Evolutionary conservation across 2,888 invertebrate genomes (phyloP), one percentile per base, ranked within the genome.

Genomic region (Tenthredo livida): DNA sequence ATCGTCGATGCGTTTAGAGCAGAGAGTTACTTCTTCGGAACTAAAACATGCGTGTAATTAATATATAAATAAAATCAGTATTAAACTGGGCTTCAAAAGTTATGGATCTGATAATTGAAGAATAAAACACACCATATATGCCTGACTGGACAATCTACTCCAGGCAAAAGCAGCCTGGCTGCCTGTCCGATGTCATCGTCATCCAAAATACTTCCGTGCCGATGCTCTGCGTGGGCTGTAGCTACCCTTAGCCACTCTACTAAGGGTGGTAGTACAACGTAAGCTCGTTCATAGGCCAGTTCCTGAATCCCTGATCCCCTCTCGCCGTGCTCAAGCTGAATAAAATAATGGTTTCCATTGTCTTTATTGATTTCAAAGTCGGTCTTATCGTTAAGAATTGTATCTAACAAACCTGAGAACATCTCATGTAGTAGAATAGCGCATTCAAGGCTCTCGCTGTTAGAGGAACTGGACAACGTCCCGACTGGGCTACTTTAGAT

Each of bases 201-300:
- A 93, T 97, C 98, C 80, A 97, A 95, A 86, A 96, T 95, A 37
- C 96, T 95, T 1, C 97, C 96, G 86, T 96, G 96, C 9, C 97
- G 95, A 91, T 98, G 96, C 87, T 97, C 96, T 0, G 97, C 96
- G 93, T 98, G 97, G 2, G 98, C 97, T 0, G 96, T 95, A 6
- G 97, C 96, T 0, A 97, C 97, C 17, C 98, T 94, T 88, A 98
- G 94, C 98, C 98, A 98, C 94, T 98, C 98, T n/a, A 97, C 96
- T 86, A 98, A 94, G 15, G 98, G 98, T 0, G 98, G 98, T 87
- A 98, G 94, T 0, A 98, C 98, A 15, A 97, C 97, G 89, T 97
- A 98, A 0, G 98, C 97, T 84, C 98, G 95, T 94, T 97, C 97
- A 87, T 97, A 97, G 92, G 97, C 97, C 87, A 98, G 94, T 89